These are phyloP conservation scores for Enteromius argenteus DNA, from an alignment of 2,797 vertebrate genomes.

Conservation along the genomic window DNA sequence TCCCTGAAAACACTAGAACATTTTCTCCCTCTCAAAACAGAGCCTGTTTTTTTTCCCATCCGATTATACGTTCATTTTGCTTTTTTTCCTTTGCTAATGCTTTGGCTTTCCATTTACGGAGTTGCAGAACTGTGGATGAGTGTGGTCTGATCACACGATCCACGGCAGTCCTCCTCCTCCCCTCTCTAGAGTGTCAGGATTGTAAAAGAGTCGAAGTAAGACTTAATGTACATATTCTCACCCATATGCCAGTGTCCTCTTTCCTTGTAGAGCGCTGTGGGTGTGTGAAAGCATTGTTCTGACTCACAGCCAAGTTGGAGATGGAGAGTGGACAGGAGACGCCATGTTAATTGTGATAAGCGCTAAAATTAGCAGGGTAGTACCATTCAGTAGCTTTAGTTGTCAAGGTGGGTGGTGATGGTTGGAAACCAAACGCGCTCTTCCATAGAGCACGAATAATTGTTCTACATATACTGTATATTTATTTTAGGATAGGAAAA, in stretches of 20 bases:
- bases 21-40: conserved; percentile 39
- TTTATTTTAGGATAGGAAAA: conserved; percentile 99
- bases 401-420: conserved; percentile 53
- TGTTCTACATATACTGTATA: conserved; percentile 79
- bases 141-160: conserved; percentile 52
- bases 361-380: conserved; percentile 43
- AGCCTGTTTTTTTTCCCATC: conserved; percentile 56
- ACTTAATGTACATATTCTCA: conserved; percentile 42
- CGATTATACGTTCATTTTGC: conserved; percentile 56
- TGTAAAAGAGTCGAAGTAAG: conserved; percentile 57
- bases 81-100: conserved; percentile 61
- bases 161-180: conserved; percentile 79
- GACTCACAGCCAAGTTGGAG: conserved; percentile 55
- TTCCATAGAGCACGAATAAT: conserved; percentile 73
- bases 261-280: conserved; percentile 55
- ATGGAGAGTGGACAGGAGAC: conserved; percentile 53
- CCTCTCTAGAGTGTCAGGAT: conserved; percentile 77
- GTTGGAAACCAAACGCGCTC: conserved; percentile 59
- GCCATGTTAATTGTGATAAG: conserved; percentile 29
- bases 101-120: conserved; percentile 60
- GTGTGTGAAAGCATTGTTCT: conserved; percentile 54
- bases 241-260: conserved; percentile 56
- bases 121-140: conserved; percentile 55
- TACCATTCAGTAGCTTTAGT: conserved; percentile 37
- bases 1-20: conserved; percentile 42